Evolutionary conservation across 2,888 invertebrate genomes (phyloP), one percentile per base, ranked within the genome.

Genomic region (Ariolimax columbianus): DNA sequence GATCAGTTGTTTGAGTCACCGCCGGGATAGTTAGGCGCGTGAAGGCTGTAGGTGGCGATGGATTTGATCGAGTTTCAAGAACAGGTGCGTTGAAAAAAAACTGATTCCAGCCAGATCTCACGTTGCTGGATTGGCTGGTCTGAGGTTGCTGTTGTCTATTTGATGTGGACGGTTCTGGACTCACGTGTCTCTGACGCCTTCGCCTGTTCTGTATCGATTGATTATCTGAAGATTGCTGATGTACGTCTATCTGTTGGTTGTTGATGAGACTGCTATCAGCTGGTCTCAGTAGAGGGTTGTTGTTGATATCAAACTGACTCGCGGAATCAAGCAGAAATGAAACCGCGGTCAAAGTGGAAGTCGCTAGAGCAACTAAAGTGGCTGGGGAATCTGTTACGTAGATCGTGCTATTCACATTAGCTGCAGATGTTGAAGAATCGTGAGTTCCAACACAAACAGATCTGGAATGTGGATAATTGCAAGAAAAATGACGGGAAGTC

Each of bases 141-240:
- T 70, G 51, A 0, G 40, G 66, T n/a, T 63, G 66, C 0, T 47
- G 77, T 33, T 51, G 59, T 17, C 23, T 66, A 7, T 0, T 43
- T 36, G 63, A 55, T n/a, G 68, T 47, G 19, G 77, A 63, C 36
- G 36, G 59, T 38, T 75, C 77, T 1, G 33, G 33, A 36, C n/a
- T 38, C 1, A 30, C 40, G 6, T 77, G 83, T 30, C 83, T 47
- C 23, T 77, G 47, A 33, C 77, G 77, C 47, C 77, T 38, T 11
- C 68, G n/a, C 11, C 83, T 51, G 43, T 77, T 77, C n/a, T 63
- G 83, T 77, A 26, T 9, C 72, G 38, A 40, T n/a, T 72, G 72
- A 26, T 72, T 40, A n/a, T 63, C 63, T 4, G 30, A 30, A 63
- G 9, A 30, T 30, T 14, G 63, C 19, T 55, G 55, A 55, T 11